These are phyloP conservation scores for Ia io DNA, from an alignment of 2,113 vertebrate species.

Conservation along the genomic window DNA sequence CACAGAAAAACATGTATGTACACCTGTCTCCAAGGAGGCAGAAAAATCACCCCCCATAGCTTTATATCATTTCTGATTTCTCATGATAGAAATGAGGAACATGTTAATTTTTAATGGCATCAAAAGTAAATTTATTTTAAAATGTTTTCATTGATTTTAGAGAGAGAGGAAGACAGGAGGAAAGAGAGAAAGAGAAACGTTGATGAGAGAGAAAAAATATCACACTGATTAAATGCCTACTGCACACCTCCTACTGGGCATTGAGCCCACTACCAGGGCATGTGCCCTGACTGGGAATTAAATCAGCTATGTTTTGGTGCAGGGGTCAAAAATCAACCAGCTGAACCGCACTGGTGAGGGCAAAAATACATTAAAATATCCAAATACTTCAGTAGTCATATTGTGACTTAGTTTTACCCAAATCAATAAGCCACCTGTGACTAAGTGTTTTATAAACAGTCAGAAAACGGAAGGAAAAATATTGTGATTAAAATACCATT, in stretches of 20 bases:
- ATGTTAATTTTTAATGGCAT: neutral
- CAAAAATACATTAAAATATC: neutral
- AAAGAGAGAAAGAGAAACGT: neutral
- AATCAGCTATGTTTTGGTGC: neutral
- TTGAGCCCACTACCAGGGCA: neutral
- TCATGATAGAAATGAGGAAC: neutral
- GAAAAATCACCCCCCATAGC: neutral
- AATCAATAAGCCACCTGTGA: slow-evolving; percentile 31
- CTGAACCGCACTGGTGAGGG: neutral
- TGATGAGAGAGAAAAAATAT: neutral
- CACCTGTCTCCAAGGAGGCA: neutral
- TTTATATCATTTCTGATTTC: slow-evolving; percentile 40
- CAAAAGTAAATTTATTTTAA: neutral
- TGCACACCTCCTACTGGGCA: neutral
- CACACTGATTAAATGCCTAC: neutral
- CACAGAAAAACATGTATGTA: neutral
- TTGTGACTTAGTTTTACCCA: slow-evolving; percentile 37
- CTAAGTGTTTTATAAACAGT: slow-evolving; percentile 53
- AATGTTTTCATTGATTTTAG: neutral
- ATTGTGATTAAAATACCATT: slow-evolving; percentile 60
- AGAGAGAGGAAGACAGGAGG: neutral
- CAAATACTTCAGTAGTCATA: neutral
- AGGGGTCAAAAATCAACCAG: neutral
- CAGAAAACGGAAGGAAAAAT: slow-evolving; percentile 38
- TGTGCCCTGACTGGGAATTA: neutral